These are phyloP conservation scores for Galbula dea DNA, from an alignment of 2,113 vertebrate species.

Conservation along the genomic window DNA sequence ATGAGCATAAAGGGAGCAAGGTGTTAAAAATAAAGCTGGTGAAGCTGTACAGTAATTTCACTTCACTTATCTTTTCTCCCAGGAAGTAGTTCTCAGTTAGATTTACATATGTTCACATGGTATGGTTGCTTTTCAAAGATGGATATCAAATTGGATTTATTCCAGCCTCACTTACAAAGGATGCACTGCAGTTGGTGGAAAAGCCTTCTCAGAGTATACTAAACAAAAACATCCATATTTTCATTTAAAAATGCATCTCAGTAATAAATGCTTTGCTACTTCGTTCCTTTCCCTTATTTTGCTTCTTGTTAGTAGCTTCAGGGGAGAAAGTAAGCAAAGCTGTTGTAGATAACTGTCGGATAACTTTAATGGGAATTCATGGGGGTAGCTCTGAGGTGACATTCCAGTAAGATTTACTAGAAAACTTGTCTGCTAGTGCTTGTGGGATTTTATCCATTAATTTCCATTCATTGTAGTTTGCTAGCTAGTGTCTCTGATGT, in stretches of 20 bases:
- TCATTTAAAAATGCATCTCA: neutral
- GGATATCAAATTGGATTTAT: neutral
- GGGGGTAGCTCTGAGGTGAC: neutral
- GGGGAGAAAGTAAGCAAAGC: neutral
- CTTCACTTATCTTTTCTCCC: neutral
- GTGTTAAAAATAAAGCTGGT: constrained; percentile 66
- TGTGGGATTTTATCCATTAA: neutral
- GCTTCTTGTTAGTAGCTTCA: neutral
- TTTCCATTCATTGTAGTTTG: neutral
- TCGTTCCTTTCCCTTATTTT: neutral
- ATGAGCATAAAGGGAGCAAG: neutral
- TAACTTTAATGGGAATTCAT: neutral
- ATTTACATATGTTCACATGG: neutral
- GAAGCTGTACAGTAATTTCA: neutral
- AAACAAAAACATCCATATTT: neutral
- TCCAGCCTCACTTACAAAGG: neutral
- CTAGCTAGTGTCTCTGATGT: neutral
- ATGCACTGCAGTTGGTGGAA: neutral
- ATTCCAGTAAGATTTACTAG: neutral
- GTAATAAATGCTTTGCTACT: neutral
- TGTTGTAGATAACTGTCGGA: neutral
- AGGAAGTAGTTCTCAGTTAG: neutral
- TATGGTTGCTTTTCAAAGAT: neutral
- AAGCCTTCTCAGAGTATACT: neutral
- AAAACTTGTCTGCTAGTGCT: neutral